A percentile compares a stretch with the other conserved stretches of the same genome.
Conservation (phyloP, 2,797 vertebrate species). For the Microtus agrestis region DNA sequence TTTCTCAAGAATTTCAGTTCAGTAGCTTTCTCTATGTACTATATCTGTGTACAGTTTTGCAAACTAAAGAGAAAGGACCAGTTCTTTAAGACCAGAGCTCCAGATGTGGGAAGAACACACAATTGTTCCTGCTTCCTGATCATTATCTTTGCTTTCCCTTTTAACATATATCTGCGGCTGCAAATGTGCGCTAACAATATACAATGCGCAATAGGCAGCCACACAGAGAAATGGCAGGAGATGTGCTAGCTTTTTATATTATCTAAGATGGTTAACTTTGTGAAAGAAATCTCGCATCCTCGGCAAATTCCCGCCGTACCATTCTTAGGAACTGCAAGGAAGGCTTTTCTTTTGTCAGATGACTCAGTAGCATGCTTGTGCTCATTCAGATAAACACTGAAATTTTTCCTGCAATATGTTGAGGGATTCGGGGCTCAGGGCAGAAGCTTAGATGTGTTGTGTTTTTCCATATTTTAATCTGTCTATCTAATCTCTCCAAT, state of each 20-base stretch:
- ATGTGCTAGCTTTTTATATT: conserved; percentile 65
- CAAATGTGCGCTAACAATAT: conserved; percentile 70
- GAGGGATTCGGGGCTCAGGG: background rate
- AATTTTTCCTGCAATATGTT: conserved; percentile 49
- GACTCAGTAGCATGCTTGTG: conserved; percentile 36
- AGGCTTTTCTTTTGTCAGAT: conserved; percentile 68
- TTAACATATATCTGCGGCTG: conserved; percentile 68
- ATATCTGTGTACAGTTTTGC: conserved; percentile 33
- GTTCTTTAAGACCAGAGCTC: conserved; percentile 43
- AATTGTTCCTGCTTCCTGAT: conserved; percentile 56
- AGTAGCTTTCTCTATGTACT: conserved; percentile 38
- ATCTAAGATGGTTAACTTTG: conserved; percentile 64
- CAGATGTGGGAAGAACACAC: conserved; percentile 69
- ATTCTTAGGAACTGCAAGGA: conserved; percentile 62
- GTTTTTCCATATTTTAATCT: conserved; percentile 66
- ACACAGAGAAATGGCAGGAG: conserved; percentile 62
- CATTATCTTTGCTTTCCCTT: conserved; percentile 73
- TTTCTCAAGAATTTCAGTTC: conserved; percentile 55
- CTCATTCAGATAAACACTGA: conserved; percentile 64
- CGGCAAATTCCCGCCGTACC: conserved; percentile 50
- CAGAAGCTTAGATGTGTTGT: conserved; percentile 24
- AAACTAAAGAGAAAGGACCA: background rate
- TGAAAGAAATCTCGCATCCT: conserved; percentile 64
- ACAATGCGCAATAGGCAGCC: conserved; percentile 53
- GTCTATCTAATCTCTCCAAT: conserved; percentile 66